Evolutionary conservation across 2,888 invertebrate species (phyloP).

Genomic region (Nyleta sp.): DNA sequence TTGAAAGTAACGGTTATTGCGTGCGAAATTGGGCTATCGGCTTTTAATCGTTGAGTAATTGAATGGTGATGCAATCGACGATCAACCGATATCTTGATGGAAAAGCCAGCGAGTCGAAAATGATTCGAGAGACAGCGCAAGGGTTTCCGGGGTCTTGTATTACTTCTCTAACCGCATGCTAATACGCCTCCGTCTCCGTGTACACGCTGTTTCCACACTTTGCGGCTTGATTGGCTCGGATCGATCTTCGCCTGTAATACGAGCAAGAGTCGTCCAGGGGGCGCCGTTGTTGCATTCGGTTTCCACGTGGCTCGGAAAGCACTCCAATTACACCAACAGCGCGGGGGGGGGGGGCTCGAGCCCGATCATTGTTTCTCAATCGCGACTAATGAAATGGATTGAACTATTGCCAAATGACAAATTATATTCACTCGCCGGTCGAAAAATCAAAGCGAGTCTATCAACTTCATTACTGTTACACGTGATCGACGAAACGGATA

Average conservation of each 20-base stretch:
- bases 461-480: background rate
- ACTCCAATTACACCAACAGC: slow-evolving; percentile 4
- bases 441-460: background rate
- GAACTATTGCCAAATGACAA: background rate
- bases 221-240: slow-evolving; percentile 36
- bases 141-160: slow-evolving; percentile 48
- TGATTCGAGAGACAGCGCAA: slow-evolving; percentile 48
- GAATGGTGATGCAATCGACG: slow-evolving; percentile 41
- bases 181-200: slow-evolving; percentile 5
- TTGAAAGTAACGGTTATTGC: no score
- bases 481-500: background rate
- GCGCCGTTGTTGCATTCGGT: background rate
- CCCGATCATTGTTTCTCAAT: background rate
- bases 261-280: slow-evolving; percentile 9
- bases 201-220: slow-evolving; percentile 3
- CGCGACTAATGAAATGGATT: background rate
- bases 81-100: slow-evolving; percentile 42
- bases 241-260: slow-evolving; percentile 22
- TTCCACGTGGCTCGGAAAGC: no score
- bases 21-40: slow-evolving; percentile 29
- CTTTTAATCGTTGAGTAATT: slow-evolving; percentile 35
- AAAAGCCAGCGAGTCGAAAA: slow-evolving; percentile 56
- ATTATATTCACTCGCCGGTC: slow-evolving; percentile 2
- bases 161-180: slow-evolving; percentile 42
- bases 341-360: background rate